Evolutionary conservation across 2,113 vertebrate genomes (phyloP), one percentile per base, ranked within the genome.

Genomic region (Muntiacus reevesi): DNA sequence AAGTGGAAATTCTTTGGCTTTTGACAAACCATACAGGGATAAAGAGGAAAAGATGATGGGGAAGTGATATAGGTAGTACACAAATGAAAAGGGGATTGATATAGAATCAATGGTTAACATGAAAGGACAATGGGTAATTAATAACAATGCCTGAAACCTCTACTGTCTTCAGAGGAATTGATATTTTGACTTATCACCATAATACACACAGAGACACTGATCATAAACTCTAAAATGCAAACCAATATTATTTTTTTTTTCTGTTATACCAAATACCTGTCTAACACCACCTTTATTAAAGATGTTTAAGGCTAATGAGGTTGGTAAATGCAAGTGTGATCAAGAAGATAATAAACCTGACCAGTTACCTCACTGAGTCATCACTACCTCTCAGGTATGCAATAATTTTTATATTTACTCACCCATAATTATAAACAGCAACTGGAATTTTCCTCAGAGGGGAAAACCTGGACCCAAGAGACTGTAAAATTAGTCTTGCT

Each of bases 291-390:
- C 59, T 57, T 87, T 50, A 21, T 89, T 89, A 50, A 92, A 89
- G 36, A 60, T 60, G 27, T 45, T 86, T 86, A 86, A 86, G 33
- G 33, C 43, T 81, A 78, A 6, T 62, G 33, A 81, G 57, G 27
- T 96, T 98, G 85, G 64, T 96, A 98, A 97, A 97, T 97, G 96
- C 21, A 98, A 91, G 62, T 96, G 93, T 90, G 97, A 97, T 60
- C 97, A 98, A 98, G 92, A 98, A 97, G 91, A 97, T 85, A 87
- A 23, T 71, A 98, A 98, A 98, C 97, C 96, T 87, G 74, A 97
- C 64, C 74, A 91, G 84, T 98, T 36, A 97, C 96, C 88, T 98
- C 93, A 94, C 47, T 95, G 86, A 92, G 40, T 98, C 93, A 98
- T 98, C 98, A 97, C n/a, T 98, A 87, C 43, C 81, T 89, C 95